Evolutionary conservation across 2,113 vertebrate genomes (phyloP).

Genomic region (Phyllopteryx taeniolatus): DNA sequence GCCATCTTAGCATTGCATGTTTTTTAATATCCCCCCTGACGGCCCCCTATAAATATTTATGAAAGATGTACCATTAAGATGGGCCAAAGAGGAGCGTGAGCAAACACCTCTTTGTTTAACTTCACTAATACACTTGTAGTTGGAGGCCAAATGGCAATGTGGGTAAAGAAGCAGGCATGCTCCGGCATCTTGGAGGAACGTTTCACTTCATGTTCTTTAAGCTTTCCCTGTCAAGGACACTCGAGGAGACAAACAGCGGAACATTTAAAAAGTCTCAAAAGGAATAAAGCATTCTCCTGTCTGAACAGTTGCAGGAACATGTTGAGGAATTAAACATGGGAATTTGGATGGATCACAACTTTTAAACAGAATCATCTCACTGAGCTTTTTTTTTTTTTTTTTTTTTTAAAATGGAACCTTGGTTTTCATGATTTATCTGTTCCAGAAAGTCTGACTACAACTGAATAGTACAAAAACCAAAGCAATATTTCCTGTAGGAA

Average conservation of each 20-base stretch:
- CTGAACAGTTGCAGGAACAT: neutral
- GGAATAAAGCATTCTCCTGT: neutral
- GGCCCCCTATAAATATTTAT: slow-evolving; percentile 74
- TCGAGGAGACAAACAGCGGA: slow-evolving; percentile 24
- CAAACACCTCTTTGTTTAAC: slow-evolving; percentile 71
- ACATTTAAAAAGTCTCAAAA: slow-evolving; percentile 15
- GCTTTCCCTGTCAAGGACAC: slow-evolving; percentile 19
- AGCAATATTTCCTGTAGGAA: too few relatives aligned
- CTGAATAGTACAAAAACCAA: too few relatives aligned
- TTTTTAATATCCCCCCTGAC: slow-evolving; percentile 61
- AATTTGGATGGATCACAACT: neutral
- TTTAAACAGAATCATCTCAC: neutral
- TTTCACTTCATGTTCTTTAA: slow-evolving; percentile 19
- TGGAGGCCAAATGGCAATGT: slow-evolving; percentile 49
- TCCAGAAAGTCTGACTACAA: too few relatives aligned
- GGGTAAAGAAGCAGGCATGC: slow-evolving; percentile 38
- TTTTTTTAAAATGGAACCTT: too few relatives aligned
- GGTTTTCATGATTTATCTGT: too few relatives aligned
- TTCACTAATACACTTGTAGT: slow-evolving; percentile 63
- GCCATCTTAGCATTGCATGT: slow-evolving; percentile 66
- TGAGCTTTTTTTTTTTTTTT: too few relatives aligned
- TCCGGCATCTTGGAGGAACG: slow-evolving; percentile 33
- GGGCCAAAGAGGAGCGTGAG: slow-evolving; percentile 47
- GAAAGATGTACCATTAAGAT: slow-evolving; percentile 69
- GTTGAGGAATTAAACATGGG: neutral